These are phyloP conservation scores for Holacanthus passer DNA, from an alignment of 2,113 vertebrate genomes.

Conservation along the genomic window DNA sequence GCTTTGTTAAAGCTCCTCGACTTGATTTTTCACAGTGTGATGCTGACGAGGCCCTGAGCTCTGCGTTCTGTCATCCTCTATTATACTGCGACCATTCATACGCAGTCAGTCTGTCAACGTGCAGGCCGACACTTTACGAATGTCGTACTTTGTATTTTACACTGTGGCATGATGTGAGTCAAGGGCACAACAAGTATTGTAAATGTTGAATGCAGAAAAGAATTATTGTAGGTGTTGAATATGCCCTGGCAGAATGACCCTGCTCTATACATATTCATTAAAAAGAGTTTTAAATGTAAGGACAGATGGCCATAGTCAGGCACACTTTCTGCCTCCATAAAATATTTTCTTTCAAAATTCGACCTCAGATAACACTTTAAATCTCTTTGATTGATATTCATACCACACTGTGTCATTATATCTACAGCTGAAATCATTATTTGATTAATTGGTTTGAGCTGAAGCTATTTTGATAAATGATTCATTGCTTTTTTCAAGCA, in stretches of 20 bases:
- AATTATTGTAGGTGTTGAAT: neutral
- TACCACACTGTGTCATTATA: too few relatives aligned
- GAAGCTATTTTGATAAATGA: too few relatives aligned
- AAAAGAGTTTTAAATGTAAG: neutral
- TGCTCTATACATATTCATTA: neutral
- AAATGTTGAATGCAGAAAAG: neutral
- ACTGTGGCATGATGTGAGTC: neutral
- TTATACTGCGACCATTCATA: neutral
- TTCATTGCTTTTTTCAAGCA: too few relatives aligned
- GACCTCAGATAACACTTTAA: neutral
- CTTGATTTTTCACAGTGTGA: neutral
- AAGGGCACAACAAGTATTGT: neutral
- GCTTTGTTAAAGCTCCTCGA: conserved; percentile 8
- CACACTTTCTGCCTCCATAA: neutral
- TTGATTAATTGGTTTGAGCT: neutral
- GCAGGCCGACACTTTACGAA: neutral
- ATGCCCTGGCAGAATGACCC: neutral
- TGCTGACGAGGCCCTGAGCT: neutral
- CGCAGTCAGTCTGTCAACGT: neutral
- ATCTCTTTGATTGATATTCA: neutral
- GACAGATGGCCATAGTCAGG: neutral
- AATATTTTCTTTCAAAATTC: neutral
- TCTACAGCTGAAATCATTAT: neutral
- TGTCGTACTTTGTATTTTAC: neutral
- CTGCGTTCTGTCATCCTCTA: neutral